These are phyloP conservation scores for Piezodorus guildinii DNA, from an alignment of 1,140 invertebrate genomes.

Conservation along the genomic window DNA sequence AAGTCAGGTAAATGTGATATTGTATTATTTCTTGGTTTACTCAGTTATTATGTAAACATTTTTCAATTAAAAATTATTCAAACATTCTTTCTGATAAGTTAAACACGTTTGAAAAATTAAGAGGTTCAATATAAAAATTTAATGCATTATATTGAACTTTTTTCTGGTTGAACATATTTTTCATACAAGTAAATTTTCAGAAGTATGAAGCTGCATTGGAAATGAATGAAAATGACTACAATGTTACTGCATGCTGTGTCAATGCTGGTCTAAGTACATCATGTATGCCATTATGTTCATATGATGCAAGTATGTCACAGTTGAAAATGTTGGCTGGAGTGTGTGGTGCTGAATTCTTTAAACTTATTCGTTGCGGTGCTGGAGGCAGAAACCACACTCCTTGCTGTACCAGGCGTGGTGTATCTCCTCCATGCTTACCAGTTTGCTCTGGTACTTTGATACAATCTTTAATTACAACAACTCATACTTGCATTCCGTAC, in stretches of 20 bases:
- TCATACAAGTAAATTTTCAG: conserved; percentile 29
- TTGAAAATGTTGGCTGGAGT: conserved; percentile 50
- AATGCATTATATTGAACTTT: no score
- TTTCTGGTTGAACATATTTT: no score
- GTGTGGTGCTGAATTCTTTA: conserved; percentile 53
- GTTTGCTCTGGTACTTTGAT: conserved; percentile 59
- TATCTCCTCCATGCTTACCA: conserved; percentile 53
- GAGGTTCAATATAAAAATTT: no score
- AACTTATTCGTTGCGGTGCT: conserved; percentile 40
- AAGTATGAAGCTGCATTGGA: conserved; percentile 44
- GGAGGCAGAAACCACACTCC: conserved; percentile 47
- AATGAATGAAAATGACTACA: conserved; percentile 44
- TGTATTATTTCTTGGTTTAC: no score
- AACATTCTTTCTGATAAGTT: no score
- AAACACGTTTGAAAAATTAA: no score
- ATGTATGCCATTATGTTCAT: conserved; percentile 70
- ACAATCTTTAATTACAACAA: conserved; percentile 37
- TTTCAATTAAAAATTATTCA: no score
- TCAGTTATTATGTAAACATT: no score
- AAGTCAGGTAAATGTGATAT: conserved; percentile 39
- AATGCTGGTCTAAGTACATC: conserved; percentile 52
- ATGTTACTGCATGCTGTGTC: conserved; percentile 64
- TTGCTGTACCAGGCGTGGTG: conserved; percentile 61
- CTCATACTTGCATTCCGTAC: conserved; percentile 57
- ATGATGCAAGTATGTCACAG: conserved; percentile 67